A percentile compares a stretch with the other conserved stretches of the same genome.
Evolutionary conservation across 2,888 invertebrate species (phyloP).

Genomic region (Glaucopsyche alexis): DNA sequence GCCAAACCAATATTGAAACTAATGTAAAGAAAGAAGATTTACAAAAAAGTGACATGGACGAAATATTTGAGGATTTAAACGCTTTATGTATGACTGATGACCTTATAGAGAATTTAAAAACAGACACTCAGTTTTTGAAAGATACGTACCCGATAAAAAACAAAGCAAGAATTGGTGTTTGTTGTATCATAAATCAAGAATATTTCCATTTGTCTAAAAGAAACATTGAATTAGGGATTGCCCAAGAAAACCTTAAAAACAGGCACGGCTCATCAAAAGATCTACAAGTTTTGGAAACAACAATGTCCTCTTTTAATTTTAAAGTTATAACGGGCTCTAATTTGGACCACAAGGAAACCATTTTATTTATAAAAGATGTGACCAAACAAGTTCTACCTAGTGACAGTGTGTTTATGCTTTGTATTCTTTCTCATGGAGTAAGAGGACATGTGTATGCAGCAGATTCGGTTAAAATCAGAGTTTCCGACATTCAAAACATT

Average conservation of each 20-base stretch:
- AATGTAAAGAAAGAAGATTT: constrained; percentile 38
- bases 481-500: constrained; percentile 62
- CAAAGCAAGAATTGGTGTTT: constrained; percentile 59
- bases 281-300: constrained; percentile 51
- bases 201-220: constrained; percentile 61
- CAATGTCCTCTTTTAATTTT: constrained; percentile 63
- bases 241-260: constrained; percentile 44
- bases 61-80: constrained; percentile 49
- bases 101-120: constrained; percentile 48
- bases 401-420: constrained; percentile 69
- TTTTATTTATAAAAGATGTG: constrained; percentile 54
- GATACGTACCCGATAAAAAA: constrained; percentile 61
- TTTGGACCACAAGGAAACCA: constrained; percentile 55
- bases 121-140: constrained; percentile 50
- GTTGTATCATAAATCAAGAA: constrained; percentile 70
- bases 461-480: constrained; percentile 64
- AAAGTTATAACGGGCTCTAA: constrained; percentile 55
- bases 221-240: constrained; percentile 51
- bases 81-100: constrained; percentile 49
- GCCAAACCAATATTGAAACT: constrained; percentile 39
- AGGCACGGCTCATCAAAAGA: constrained; percentile 61
- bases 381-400: constrained; percentile 51
- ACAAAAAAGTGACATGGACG: constrained; percentile 47
- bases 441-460: constrained; percentile 67
- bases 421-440: constrained; percentile 70